Conservation (phyloP, 1,140 invertebrate species). For the Gryon sp. region DNA sequence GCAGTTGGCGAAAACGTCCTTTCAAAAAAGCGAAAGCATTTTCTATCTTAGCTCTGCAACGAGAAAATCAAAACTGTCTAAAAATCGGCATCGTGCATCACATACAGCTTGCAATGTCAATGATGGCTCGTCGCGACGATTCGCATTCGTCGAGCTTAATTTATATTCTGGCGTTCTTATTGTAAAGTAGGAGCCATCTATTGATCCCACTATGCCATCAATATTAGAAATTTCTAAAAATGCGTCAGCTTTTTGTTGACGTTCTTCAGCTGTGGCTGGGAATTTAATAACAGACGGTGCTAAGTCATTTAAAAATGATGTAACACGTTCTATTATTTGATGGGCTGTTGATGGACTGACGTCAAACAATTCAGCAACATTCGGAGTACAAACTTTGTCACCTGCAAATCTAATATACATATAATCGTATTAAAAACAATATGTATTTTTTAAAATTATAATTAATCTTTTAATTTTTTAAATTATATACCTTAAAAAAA, state of each 20-base stretch:
- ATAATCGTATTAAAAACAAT: neutral
- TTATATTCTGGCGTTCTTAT: neutral
- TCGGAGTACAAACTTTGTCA: slow-evolving; percentile 1
- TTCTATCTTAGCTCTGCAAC: no score
- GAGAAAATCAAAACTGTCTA: no score
- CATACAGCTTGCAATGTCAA: neutral
- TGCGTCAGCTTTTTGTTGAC: slow-evolving; percentile 10
- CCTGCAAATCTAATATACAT: slow-evolving; percentile 8
- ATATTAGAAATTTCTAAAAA: slow-evolving; percentile 18
- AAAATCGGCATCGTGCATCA: no score
- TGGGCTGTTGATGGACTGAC: neutral
- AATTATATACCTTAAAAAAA: neutral
- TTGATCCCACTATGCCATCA: slow-evolving; percentile 4
- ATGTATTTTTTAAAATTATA: neutral
- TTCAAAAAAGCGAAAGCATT: no score
- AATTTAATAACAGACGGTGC: slow-evolving; percentile 6
- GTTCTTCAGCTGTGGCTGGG: slow-evolving; percentile 8
- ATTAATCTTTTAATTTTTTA: neutral
- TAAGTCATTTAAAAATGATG: slow-evolving; percentile 4
- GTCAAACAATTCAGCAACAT: slow-evolving; percentile 5
- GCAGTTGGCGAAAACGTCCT: no score
- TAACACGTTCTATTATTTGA: neutral
- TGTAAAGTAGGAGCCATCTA: neutral
- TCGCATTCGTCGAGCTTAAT: slow-evolving; percentile 1
- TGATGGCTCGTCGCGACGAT: neutral